Conservation (phyloP, 2,797 vertebrate species). For the Cryptoprocta ferox region DNA sequence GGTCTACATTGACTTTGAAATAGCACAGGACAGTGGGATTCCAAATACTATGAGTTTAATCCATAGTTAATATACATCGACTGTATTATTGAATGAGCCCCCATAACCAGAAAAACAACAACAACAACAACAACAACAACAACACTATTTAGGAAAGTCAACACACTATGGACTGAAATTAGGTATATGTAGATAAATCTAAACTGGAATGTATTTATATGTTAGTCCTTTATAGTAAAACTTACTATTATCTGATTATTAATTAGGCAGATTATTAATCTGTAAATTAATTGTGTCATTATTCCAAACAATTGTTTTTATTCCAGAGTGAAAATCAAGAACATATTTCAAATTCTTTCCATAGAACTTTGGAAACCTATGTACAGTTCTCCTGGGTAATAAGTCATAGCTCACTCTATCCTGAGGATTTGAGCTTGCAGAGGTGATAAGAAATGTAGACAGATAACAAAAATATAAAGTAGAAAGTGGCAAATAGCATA, state of each 20-base stretch:
- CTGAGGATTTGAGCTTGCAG: background rate
- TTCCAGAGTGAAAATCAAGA: slow-evolving; percentile 37
- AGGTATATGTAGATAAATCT: background rate
- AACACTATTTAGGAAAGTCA: background rate
- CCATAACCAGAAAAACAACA: background rate
- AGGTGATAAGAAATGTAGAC: background rate
- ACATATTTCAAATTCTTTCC: background rate
- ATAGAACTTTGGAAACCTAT: background rate
- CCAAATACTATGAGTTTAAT: background rate
- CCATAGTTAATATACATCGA: background rate
- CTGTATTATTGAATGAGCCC: background rate
- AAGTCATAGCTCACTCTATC: background rate
- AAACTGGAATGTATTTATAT: slow-evolving; percentile 1
- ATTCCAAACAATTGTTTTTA: background rate
- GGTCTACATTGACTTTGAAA: background rate
- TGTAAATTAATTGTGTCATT: background rate
- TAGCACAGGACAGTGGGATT: background rate
- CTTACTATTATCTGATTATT: background rate
- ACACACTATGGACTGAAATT: background rate
- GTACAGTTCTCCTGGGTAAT: background rate
- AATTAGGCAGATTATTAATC: background rate
- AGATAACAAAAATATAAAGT: background rate
- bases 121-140: too few species aligned
- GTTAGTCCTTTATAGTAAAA: background rate
- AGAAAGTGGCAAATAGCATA: background rate